phyloP scores from a whole-genome alignment of 2,113 vertebrate species.

The Condylura cristata region DNA sequence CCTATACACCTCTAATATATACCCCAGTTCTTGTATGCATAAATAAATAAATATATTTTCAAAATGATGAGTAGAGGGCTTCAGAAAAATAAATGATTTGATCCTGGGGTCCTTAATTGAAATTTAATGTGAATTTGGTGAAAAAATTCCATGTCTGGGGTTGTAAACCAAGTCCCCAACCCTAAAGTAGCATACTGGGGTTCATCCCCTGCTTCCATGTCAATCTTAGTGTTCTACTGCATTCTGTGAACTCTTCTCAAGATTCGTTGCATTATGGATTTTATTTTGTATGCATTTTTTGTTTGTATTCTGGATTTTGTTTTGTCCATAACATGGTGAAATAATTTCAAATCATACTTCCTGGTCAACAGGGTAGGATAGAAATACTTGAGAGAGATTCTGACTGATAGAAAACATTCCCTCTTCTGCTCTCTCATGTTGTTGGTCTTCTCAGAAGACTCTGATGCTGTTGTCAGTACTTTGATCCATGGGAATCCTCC shows the following conservation, averaged over 20 bases:
- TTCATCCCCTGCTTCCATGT: background rate
- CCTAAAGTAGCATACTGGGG: background rate
- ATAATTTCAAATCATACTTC: background rate
- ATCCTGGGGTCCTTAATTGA: constrained; percentile 31
- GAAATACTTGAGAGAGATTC: background rate
- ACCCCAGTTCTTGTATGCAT: too few relatives aligned
- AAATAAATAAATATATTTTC: too few relatives aligned
- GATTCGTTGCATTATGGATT: constrained; percentile 56
- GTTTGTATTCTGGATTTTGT: too few relatives aligned
- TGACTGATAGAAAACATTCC: constrained; percentile 7
- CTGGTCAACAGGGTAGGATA: background rate
- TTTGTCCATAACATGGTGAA: too few relatives aligned
- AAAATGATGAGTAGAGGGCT: constrained; percentile 21
- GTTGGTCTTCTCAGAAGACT: background rate
- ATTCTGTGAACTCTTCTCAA: constrained; percentile 47
- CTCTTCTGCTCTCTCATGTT: background rate
- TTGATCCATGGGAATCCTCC: background rate
- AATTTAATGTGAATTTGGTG: constrained; percentile 68
- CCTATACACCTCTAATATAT: too few relatives aligned
- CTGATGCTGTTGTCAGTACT: background rate
- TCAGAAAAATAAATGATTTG: constrained; percentile 48
- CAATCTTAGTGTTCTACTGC: constrained; percentile 24
- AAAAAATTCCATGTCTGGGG: constrained; percentile 12
- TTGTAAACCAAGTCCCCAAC: constrained; percentile 55
- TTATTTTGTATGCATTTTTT: too few relatives aligned